Percentiles rank a stretch among this genome's conserved stretches.
These are phyloP conservation scores for Varanus salvator DNA, from an alignment of 2,113 vertebrate species.

Conservation along the genomic window DNA sequence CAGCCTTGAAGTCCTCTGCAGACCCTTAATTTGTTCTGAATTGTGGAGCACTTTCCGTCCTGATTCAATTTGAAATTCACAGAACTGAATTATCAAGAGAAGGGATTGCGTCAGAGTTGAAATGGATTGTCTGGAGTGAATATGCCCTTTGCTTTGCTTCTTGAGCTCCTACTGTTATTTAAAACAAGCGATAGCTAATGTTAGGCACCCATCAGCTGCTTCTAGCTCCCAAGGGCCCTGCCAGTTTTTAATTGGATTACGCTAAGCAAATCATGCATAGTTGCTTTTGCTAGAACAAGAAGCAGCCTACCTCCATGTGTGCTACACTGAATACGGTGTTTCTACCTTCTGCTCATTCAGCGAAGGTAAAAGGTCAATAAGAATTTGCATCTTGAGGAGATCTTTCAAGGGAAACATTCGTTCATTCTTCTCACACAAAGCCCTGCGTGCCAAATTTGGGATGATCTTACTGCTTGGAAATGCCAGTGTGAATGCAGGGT, in stretches of 20 bases:
- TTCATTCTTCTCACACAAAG: not conserved
- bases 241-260: not conserved
- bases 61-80: conserved; percentile 15
- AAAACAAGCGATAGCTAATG: not conserved
- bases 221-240: too few species aligned
- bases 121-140: not conserved
- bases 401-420: not conserved
- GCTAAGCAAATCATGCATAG: not conserved
- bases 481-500: not conserved
- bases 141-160: not conserved
- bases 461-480: not conserved
- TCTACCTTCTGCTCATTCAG: too few species aligned
- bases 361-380: not conserved
- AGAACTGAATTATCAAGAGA: not conserved
- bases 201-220: too few species aligned
- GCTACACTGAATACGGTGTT: too few species aligned
- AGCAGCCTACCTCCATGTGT: too few species aligned
- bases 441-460: not conserved
- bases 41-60: not conserved
- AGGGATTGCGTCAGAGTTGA: conserved; percentile 11
- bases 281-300: not conserved
- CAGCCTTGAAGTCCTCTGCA: not conserved
- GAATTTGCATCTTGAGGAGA: not conserved
- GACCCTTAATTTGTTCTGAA: not conserved
- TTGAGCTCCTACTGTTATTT: not conserved